A percentile compares a stretch with the other conserved stretches of the same genome.
Evolutionary conservation across 1,140 invertebrate species (phyloP).

Genomic region (Hypothenemus hampei): DNA sequence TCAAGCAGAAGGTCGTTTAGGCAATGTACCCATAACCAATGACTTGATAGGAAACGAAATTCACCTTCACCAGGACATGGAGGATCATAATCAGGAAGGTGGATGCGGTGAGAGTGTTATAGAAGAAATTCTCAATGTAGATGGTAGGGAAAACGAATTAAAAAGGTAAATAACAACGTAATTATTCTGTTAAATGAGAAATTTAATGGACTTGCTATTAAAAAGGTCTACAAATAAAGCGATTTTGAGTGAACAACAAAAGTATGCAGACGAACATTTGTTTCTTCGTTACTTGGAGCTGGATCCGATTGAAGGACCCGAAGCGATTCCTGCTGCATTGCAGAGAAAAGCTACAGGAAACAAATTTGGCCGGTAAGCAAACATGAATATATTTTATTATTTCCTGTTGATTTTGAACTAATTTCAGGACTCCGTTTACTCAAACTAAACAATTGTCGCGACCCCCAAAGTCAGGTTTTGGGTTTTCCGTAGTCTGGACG

Average conservation of each 20-base stretch:
- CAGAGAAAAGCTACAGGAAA: constrained; percentile 48
- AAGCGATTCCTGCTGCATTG: constrained; percentile 50
- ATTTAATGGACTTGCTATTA: no score
- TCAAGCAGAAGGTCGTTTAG: constrained; percentile 48
- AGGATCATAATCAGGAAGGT: constrained; percentile 24
- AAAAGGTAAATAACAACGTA: constrained; percentile 15
- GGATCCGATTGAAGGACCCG: constrained; percentile 59
- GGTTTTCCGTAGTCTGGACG: constrained; percentile 89
- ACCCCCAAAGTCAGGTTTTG: constrained; percentile 61
- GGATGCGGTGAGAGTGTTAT: constrained; percentile 40
- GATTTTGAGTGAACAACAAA: constrained; percentile 53
- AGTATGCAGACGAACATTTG: constrained; percentile 64
- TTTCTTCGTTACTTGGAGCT: constrained; percentile 75
- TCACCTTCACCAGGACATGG: constrained; percentile 27
- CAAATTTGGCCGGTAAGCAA: constrained; percentile 50
- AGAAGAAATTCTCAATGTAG: constrained; percentile 43
- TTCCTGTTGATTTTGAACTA: not conserved
- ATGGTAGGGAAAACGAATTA: constrained; percentile 38
- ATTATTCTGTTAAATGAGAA: no score
- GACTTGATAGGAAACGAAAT: constrained; percentile 9
- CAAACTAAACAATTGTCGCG: constrained; percentile 63
- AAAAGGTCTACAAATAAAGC: constrained; percentile 32
- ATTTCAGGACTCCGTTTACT: constrained; percentile 69
- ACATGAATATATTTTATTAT: not conserved
- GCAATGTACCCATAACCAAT: constrained; percentile 36